Evolutionary conservation across 2,113 vertebrate species (phyloP).

Genomic region (human): DNA sequence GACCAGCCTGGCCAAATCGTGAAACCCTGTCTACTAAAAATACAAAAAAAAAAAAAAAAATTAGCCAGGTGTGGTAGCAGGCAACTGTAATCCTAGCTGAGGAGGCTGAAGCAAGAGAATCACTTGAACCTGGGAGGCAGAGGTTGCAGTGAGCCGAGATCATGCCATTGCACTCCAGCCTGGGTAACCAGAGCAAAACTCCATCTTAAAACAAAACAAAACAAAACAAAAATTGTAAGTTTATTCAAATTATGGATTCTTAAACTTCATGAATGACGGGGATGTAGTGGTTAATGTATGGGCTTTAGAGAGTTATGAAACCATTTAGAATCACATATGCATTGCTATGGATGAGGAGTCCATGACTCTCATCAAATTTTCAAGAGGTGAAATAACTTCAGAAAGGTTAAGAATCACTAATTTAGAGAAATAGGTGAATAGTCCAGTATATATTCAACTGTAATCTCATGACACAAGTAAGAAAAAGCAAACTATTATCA

Average conservation of each 20-base stretch:
- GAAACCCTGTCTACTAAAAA: too few relatives aligned
- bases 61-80: too few relatives aligned
- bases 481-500: background rate
- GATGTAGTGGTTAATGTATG: background rate
- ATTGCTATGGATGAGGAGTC: background rate
- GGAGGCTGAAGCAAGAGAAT: too few relatives aligned
- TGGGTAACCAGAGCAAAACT: too few relatives aligned
- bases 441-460: background rate
- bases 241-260: constrained; percentile 2
- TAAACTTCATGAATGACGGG: background rate
- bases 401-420: background rate
- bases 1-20: too few relatives aligned
- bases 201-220: background rate
- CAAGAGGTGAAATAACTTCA: background rate
- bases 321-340: background rate
- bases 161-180: too few relatives aligned
- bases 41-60: too few relatives aligned
- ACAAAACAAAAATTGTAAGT: background rate
- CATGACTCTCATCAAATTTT: background rate
- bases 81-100: too few relatives aligned
- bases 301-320: background rate
- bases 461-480: background rate
- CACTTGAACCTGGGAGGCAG: too few relatives aligned
- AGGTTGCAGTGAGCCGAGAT: too few relatives aligned
- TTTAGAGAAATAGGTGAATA: background rate